Percentiles rank a stretch among this genome's conserved stretches.
phyloP scores from a whole-genome alignment of 2,113 vertebrate species.

The Clarias macrocephalus region DNA sequence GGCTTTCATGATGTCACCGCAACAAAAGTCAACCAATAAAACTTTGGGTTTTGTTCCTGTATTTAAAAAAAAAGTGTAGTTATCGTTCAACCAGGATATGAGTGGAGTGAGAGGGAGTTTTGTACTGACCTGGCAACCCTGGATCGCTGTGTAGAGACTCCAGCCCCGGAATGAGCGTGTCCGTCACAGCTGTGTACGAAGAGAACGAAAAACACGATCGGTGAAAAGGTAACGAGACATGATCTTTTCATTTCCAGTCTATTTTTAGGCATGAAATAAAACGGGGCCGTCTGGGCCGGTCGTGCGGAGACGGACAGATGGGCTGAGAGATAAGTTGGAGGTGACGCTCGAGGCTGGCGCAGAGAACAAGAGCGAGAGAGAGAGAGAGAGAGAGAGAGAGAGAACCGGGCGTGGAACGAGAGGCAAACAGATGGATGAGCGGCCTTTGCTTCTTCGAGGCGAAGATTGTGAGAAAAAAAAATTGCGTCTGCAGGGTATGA shows the following conservation, averaged over 20 bases:
- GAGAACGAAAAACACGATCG: constrained; percentile 25
- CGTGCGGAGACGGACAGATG: constrained; percentile 40
- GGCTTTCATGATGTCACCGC: no score
- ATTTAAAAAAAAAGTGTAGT: neutral
- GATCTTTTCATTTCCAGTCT: neutral
- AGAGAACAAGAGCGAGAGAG: neutral
- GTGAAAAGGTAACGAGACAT: constrained; percentile 28
- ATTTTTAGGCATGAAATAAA: constrained; percentile 62
- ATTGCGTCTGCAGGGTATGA: constrained; percentile 1
- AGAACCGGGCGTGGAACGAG: neutral
- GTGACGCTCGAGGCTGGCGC: neutral
- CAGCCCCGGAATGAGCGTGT: constrained; percentile 90
- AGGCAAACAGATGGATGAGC: neutral
- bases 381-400: neutral
- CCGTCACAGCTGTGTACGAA: constrained; percentile 71
- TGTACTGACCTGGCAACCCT: constrained; percentile 85
- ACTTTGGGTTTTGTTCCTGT: no score
- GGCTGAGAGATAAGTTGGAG: constrained; percentile 59
- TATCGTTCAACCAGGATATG: neutral
- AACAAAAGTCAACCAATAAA: no score
- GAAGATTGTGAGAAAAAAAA: constrained; percentile 51
- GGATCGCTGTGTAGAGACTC: constrained; percentile 83
- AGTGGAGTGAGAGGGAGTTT: neutral
- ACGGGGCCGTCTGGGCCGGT: constrained; percentile 58
- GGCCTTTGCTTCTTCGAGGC: constrained; percentile 68